These are phyloP conservation scores for Mythimna impura DNA, from an alignment of 2,888 invertebrate genomes.

Conservation along the genomic window DNA sequence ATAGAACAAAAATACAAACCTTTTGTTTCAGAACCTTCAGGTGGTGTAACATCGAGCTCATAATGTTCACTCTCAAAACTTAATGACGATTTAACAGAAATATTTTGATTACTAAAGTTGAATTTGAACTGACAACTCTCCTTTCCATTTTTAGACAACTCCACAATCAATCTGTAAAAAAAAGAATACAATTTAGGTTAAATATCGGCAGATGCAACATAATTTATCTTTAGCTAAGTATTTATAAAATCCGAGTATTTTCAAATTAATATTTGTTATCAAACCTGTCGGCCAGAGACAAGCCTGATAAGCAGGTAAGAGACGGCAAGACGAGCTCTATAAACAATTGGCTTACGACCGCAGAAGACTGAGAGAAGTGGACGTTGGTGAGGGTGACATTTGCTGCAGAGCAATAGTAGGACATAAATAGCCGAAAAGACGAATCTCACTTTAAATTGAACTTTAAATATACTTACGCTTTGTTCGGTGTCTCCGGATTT, in stretches of 20 bases:
- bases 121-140: constrained; percentile 55
- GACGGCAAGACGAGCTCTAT: background rate
- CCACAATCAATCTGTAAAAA: constrained; percentile 58
- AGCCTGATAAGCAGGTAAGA: background rate
- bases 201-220: constrained; percentile 2
- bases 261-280: background rate
- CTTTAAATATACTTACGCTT: constrained; percentile 59
- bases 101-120: constrained; percentile 3
- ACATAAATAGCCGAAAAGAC: background rate
- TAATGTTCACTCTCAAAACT: background rate
- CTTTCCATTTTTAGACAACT: constrained; percentile 36
- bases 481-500: constrained; percentile 17
- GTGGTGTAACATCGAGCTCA: background rate
- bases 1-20: constrained; percentile 19
- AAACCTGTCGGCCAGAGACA: background rate
- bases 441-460: background rate
- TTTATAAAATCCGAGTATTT: background rate
- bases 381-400: background rate
- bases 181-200: background rate
- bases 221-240: background rate
- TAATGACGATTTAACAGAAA: background rate
- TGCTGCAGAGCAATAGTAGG: background rate
- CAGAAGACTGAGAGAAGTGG: background rate
- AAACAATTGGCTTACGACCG: background rate
- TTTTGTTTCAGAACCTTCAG: background rate